Percentiles rank a stretch among this genome's conserved stretches.
Conservation (phyloP, 2,113 vertebrate genomes). For the Nanorana parkeri region DNA sequence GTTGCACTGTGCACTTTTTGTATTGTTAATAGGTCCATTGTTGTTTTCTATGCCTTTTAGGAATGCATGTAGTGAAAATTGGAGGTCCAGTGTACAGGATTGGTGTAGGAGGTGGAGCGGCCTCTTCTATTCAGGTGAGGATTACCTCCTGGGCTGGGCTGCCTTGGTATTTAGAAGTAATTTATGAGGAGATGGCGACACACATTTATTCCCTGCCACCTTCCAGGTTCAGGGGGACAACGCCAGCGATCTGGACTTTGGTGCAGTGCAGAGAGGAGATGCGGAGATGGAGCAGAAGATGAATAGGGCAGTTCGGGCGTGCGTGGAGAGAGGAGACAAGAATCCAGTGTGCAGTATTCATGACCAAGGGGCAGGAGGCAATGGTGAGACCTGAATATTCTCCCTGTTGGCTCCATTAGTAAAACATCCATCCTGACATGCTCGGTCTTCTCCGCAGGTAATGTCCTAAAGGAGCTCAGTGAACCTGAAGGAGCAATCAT, state of each 20-base stretch:
- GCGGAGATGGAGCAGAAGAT: conserved; percentile 96
- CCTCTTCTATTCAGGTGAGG: conserved; percentile 85
- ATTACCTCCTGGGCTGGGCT: background rate
- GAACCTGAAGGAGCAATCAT: conserved; percentile 87
- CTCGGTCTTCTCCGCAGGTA: conserved; percentile 72
- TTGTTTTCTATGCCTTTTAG: conserved; percentile 63
- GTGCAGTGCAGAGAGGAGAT: conserved; percentile 90
- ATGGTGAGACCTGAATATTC: conserved; percentile 71
- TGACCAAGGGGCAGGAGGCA: conserved; percentile 91
- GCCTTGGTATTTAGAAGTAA: background rate
- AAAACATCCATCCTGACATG: background rate
- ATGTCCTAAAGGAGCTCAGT: conserved; percentile 90
- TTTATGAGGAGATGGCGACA: background rate
- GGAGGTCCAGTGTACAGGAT: conserved; percentile 92
- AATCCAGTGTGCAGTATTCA: conserved; percentile 92
- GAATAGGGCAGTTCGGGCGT: conserved; percentile 88
- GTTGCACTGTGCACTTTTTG: too few species aligned
- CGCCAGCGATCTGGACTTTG: conserved; percentile 81
- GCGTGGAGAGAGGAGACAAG: conserved; percentile 74
- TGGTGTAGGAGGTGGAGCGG: conserved; percentile 89
- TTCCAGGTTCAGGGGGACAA: conserved; percentile 88
- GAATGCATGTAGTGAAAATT: conserved; percentile 90
- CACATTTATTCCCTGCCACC: background rate
- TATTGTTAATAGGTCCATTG: too few species aligned
- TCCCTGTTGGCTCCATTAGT: background rate